Evolutionary conservation across 92 coral and sea anemone genomes (phyloP).

Genomic region (Epizoanthus ramosus): DNA sequence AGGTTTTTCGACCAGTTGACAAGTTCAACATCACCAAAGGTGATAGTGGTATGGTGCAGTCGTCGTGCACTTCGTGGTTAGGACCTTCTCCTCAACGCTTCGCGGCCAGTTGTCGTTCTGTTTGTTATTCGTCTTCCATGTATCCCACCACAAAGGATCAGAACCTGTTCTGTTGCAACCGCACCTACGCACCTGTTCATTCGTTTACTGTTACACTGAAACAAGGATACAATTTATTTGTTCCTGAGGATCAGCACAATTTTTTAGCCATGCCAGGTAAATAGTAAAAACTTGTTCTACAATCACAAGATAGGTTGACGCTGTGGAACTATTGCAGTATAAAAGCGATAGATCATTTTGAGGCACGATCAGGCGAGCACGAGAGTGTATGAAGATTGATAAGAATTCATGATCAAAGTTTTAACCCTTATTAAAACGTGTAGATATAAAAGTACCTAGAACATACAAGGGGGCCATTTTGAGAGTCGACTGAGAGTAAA

Average conservation of each 20-base stretch:
- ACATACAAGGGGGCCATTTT: too few species aligned
- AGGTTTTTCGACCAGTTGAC: slow-evolving; percentile 32
- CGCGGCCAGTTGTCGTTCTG: neutral
- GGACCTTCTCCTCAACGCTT: neutral
- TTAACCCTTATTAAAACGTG: too few species aligned
- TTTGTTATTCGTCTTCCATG: slow-evolving; percentile 15
- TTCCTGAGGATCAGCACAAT: slow-evolving; percentile 39
- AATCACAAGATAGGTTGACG: slow-evolving; percentile 15
- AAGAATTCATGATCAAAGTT: too few species aligned
- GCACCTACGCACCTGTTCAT: slow-evolving; percentile 51
- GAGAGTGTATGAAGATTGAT: too few species aligned
- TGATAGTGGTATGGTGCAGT: neutral
- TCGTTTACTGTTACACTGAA: slow-evolving; percentile 43
- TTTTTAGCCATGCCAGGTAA: slow-evolving; percentile 56
- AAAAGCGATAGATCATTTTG: too few species aligned
- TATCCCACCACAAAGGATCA: neutral
- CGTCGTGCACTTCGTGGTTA: slow-evolving; percentile 22
- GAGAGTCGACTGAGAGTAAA: too few species aligned
- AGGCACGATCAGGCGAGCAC: too few species aligned
- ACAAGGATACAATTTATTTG: slow-evolving; percentile 70
- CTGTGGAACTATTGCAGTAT: too few species aligned
- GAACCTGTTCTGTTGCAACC: slow-evolving; percentile 7
- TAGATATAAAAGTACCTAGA: too few species aligned
- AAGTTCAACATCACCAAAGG: neutral
- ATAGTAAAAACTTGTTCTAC: slow-evolving; percentile 40